A percentile compares a stretch with the other conserved stretches of the same genome.
These are phyloP conservation scores for Noctua janthina DNA, from an alignment of 2,888 invertebrate species.

Conservation along the genomic window DNA sequence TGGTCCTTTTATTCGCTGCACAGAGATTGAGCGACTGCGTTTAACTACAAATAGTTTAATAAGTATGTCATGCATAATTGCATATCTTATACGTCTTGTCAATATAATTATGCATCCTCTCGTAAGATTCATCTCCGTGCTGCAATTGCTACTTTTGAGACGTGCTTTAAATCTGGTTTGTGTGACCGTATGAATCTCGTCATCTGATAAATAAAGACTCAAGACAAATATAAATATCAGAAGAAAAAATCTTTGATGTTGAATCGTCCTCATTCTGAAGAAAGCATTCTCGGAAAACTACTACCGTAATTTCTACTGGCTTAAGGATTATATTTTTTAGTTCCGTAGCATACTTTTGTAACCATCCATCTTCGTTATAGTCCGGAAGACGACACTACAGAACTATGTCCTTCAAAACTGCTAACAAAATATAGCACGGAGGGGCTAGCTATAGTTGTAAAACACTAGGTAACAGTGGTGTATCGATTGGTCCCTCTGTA, in stretches of 20 bases:
- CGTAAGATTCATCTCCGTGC: conserved; percentile 26
- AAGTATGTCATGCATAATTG: conserved; percentile 20
- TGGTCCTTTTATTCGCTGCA: not conserved
- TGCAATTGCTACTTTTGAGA: conserved; percentile 36
- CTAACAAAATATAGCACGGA: not conserved
- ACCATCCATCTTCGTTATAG: conserved; percentile 8
- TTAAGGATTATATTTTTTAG: not conserved
- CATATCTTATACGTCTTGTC: conserved; percentile 10
- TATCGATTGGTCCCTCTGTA: conserved; percentile 39
- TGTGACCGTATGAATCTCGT: conserved; percentile 34
- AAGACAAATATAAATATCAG: not conserved
- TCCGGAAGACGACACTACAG: conserved; percentile 6
- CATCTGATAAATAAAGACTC: conserved; percentile 9
- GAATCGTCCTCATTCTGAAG: not conserved
- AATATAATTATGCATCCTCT: conserved; percentile 12
- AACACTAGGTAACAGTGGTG: not conserved
- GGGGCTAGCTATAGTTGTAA: not conserved
- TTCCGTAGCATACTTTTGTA: conserved; percentile 5
- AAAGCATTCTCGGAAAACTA: not conserved
- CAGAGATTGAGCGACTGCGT: not conserved
- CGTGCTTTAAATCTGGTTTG: conserved; percentile 36
- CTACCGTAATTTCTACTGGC: not conserved
- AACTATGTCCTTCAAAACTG: conserved; percentile 15
- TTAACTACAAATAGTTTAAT: not conserved
- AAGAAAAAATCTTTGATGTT: not conserved